Evolutionary conservation across 2,113 vertebrate species (phyloP).

Genomic region (Kryptolebias marmoratus): DNA sequence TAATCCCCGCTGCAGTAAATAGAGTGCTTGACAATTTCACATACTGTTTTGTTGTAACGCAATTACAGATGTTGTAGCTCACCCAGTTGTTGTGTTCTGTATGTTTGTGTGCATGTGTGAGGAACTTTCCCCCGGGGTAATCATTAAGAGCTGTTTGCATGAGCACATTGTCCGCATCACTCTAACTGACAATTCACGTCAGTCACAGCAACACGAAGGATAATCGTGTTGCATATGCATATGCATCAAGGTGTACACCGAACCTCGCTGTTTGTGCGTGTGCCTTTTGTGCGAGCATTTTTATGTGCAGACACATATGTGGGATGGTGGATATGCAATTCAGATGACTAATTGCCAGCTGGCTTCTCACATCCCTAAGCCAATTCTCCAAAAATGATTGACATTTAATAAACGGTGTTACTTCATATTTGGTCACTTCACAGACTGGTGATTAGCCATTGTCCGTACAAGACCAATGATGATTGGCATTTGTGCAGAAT

Average conservation of each 20-base stretch:
- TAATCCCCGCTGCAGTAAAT: neutral
- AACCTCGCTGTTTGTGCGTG: neutral
- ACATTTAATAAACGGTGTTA: slow-evolving; percentile 62
- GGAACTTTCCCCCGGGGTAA: slow-evolving; percentile 3
- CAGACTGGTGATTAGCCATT: slow-evolving; percentile 57
- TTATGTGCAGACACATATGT: slow-evolving; percentile 22
- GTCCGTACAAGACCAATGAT: slow-evolving; percentile 30
- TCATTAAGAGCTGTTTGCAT: slow-evolving; percentile 13
- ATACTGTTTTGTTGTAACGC: neutral
- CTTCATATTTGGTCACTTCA: slow-evolving; percentile 65
- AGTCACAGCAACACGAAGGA: neutral
- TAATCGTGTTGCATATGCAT: slow-evolving; percentile 2
- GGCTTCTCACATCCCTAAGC: slow-evolving; percentile 45
- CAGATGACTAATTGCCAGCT: slow-evolving; percentile 71
- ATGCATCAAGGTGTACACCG: neutral
- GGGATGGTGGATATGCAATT: slow-evolving; percentile 40
- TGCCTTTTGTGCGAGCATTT: slow-evolving; percentile 4
- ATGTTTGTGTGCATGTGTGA: slow-evolving; percentile 8
- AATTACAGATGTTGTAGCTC: neutral
- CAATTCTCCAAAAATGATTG: slow-evolving; percentile 58
- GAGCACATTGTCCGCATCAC: slow-evolving; percentile 25
- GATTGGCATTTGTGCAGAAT: slow-evolving; percentile 39
- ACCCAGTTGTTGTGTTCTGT: neutral
- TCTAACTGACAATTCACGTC: slow-evolving; percentile 13
- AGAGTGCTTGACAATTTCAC: neutral